These are phyloP conservation scores for Orius insidiosus DNA, from an alignment of 1,140 invertebrate species.

Conservation along the genomic window DNA sequence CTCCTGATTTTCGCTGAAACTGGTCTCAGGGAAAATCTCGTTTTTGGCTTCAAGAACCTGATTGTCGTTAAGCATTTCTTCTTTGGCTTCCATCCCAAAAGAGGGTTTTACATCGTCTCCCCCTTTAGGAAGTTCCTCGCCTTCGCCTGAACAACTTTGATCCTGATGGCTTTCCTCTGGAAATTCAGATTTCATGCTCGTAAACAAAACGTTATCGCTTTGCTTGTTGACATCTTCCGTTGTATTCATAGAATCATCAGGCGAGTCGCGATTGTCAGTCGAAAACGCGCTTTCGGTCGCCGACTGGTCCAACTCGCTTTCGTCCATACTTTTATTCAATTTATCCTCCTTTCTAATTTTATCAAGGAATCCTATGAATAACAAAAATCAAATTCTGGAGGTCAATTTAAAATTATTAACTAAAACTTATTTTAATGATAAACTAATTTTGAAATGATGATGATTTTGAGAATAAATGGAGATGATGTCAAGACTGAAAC, in stretches of 20 bases:
- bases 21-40: no score
- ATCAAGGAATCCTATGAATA: not conserved
- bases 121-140: no score
- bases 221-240: not conserved
- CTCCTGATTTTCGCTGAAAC: no score
- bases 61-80: no score
- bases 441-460: not conserved
- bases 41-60: no score
- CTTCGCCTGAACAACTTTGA: no score
- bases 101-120: no score
- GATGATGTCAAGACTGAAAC: no score
- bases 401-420: not conserved
- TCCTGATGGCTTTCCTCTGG: conserved; percentile 2
- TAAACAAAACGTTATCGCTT: not conserved
- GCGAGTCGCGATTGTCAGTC: conserved; percentile 13
- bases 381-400: not conserved
- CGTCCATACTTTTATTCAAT: conserved; percentile 4
- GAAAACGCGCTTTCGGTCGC: conserved; percentile 16
- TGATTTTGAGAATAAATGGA: no score
- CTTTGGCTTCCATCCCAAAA: no score
- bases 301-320: conserved; percentile 13
- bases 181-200: conserved; percentile 5
- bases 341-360: conserved; percentile 6
- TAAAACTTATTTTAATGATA: not conserved
- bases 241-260: conserved; percentile 5